phyloP scores from a whole-genome alignment of 2,113 vertebrate genomes.

The Tupaia tana region DNA sequence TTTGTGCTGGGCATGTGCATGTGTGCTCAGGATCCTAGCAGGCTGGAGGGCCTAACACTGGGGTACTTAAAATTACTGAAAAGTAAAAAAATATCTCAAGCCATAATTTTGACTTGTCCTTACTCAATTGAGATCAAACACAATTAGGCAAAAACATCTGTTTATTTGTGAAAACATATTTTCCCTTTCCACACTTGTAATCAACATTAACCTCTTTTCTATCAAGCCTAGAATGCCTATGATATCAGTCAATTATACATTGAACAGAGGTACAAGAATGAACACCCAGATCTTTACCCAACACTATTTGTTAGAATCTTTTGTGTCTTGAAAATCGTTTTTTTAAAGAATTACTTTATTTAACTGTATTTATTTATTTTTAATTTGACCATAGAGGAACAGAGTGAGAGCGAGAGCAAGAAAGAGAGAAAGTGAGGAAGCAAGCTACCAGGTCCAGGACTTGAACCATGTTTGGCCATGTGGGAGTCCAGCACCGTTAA shows the following conservation, averaged over 20 bases:
- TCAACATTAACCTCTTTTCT: not conserved
- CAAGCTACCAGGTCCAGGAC: too few relatives aligned
- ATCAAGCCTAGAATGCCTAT: not conserved
- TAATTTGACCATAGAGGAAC: too few relatives aligned
- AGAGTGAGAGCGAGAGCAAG: too few relatives aligned
- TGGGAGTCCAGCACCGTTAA: too few relatives aligned
- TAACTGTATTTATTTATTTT: too few relatives aligned
- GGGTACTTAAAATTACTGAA: not conserved
- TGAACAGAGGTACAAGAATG: not conserved
- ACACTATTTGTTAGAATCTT: not conserved
- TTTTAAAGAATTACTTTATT: too few relatives aligned
- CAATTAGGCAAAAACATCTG: not conserved
- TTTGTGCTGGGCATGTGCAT: too few relatives aligned
- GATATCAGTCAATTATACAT: not conserved
- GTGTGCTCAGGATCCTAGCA: too few relatives aligned
- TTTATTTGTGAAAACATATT: not conserved
- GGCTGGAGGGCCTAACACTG: not conserved
- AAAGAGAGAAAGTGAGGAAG: too few relatives aligned
- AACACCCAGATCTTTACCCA: not conserved
- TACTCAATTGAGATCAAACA: not conserved
- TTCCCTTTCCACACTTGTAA: not conserved
- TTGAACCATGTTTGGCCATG: too few relatives aligned
- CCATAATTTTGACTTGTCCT: not conserved
- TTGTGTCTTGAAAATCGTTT: not conserved
- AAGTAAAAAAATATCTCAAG: not conserved